Evolutionary conservation across 23 tunicate genomes (phyloP).

Genomic region (Styela clava): DNA sequence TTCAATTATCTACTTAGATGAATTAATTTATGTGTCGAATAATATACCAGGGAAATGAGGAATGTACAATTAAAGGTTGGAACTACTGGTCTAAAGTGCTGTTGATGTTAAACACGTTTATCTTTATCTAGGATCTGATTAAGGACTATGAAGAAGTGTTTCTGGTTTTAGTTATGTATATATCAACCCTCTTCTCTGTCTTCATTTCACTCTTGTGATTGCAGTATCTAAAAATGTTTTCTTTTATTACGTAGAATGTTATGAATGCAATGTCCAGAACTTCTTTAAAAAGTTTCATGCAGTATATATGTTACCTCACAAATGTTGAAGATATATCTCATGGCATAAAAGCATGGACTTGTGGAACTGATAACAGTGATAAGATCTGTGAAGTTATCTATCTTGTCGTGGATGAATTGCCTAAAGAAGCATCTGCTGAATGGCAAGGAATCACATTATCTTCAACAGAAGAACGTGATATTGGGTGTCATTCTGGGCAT

Average conservation of each 20-base stretch:
- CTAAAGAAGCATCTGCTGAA: conserved; percentile 51
- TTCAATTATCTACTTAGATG: background rate
- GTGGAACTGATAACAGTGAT: background rate
- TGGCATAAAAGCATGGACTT: conserved; percentile 37
- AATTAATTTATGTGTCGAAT: background rate
- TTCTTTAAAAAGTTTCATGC: conserved; percentile 7
- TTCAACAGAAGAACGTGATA: background rate
- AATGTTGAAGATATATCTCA: conserved; percentile 15
- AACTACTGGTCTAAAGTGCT: no score
- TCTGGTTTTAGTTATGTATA: no score
- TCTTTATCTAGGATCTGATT: no score
- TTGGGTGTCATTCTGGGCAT: no score
- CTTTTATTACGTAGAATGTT: conserved; percentile 30
- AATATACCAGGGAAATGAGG: background rate
- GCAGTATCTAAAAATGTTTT: background rate
- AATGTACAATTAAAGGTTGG: no score
- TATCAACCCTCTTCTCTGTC: no score
- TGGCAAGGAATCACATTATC: conserved; percentile 72
- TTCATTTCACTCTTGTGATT: no score
- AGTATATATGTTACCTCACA: conserved; percentile 66
- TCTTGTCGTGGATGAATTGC: conserved; percentile 56
- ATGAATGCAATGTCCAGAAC: conserved; percentile 44
- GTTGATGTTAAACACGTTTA: no score
- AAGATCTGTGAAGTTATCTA: background rate
- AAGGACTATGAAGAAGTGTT: no score